A percentile compares a stretch with the other conserved stretches of the same genome.
Conservation (phyloP, 1,140 invertebrate genomes). For the Leptinotarsa lineolata region DNA sequence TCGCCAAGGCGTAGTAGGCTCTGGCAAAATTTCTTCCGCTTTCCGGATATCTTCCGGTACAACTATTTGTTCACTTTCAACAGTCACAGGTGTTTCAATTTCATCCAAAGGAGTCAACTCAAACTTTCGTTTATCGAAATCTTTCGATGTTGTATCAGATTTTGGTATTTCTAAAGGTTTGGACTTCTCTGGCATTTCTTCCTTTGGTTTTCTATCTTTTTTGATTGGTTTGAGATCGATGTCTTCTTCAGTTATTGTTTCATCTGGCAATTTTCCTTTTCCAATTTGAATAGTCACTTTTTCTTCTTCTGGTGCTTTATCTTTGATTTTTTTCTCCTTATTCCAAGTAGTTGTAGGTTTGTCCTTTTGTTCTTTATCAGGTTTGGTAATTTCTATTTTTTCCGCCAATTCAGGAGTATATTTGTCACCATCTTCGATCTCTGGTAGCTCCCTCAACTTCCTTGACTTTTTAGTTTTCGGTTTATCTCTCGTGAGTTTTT, state of each 20-base stretch:
- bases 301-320: slow-evolving; percentile 43
- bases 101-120: slow-evolving; percentile 44
- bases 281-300: slow-evolving; percentile 48
- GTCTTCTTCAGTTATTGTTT: slow-evolving; percentile 53
- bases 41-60: slow-evolving; percentile 43
- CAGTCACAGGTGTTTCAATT: slow-evolving; percentile 42
- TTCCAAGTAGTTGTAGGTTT: slow-evolving; percentile 45
- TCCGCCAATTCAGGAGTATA: slow-evolving; percentile 46
- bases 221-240: slow-evolving; percentile 55
- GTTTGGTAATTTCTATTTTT: slow-evolving; percentile 45
- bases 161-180: slow-evolving; percentile 42
- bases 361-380: slow-evolving; percentile 47
- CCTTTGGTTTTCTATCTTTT: slow-evolving; percentile 48
- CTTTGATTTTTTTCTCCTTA: slow-evolving; percentile 47
- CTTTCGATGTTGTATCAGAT: slow-evolving; percentile 38
- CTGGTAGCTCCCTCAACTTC: slow-evolving; percentile 36
- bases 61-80: slow-evolving; percentile 46
- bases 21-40: slow-evolving; percentile 48
- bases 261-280: slow-evolving; percentile 52
- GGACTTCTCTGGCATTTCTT: slow-evolving; percentile 48
- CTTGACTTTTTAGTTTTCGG: slow-evolving; percentile 39
- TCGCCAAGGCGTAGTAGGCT: slow-evolving; percentile 48
- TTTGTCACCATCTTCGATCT: slow-evolving; percentile 48
- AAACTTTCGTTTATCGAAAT: slow-evolving; percentile 45
- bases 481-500: slow-evolving; percentile 33